Conservation (phyloP, 2,888 invertebrate species). For the Cosmorhoe ocellata region DNA sequence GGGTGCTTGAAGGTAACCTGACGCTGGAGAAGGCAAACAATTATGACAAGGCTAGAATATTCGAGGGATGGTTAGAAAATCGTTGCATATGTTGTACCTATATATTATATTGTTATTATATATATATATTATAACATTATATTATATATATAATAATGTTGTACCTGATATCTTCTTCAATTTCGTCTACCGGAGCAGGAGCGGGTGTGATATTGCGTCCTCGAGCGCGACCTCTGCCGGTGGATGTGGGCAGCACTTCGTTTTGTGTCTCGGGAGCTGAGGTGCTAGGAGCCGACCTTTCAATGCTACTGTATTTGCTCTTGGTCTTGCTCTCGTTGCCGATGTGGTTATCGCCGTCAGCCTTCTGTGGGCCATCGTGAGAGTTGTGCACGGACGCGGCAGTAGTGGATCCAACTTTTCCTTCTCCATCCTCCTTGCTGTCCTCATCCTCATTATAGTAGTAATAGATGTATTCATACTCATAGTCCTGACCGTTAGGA, state of each 20-base stretch:
- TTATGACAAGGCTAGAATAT: neutral
- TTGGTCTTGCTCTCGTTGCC: conserved; percentile 71
- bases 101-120: too few relatives aligned
- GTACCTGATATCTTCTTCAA: conserved; percentile 72
- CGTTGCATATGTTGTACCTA: too few relatives aligned
- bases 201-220: conserved; percentile 74
- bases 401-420: conserved; percentile 40
- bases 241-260: conserved; percentile 83
- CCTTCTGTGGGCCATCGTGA: conserved; percentile 84
- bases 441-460: conserved; percentile 93
- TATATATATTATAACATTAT: too few relatives aligned
- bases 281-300: conserved; percentile 64
- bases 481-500: conserved; percentile 94
- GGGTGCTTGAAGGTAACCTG: conserved; percentile 91
- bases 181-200: conserved; percentile 73
- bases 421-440: conserved; percentile 59
- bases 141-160: too few relatives aligned
- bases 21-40: conserved; percentile 35
- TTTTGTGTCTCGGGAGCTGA: conserved; percentile 84
- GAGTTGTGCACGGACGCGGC: conserved; percentile 70
- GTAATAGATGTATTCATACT: conserved; percentile 95
- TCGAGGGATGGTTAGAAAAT: too few relatives aligned
- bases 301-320: conserved; percentile 81
- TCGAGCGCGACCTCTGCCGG: conserved; percentile 71
- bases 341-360: conserved; percentile 69